Conservation (phyloP, 2,888 invertebrate species). For the Melinaea menophilus region DNA sequence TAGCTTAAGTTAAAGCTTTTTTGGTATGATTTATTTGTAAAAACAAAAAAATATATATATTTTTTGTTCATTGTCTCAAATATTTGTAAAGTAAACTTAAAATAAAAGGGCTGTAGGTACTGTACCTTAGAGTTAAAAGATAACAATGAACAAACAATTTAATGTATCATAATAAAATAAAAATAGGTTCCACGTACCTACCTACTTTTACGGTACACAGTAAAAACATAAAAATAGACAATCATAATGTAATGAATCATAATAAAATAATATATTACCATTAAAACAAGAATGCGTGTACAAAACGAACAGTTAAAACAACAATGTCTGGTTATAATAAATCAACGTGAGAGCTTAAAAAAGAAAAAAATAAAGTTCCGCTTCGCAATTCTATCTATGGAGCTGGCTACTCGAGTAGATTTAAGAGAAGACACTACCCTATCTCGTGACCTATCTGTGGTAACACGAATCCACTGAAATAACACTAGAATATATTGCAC, state of each 20-base stretch:
- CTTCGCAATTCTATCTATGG: constrained; percentile 35
- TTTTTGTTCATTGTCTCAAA: too few species aligned
- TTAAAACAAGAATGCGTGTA: constrained; percentile 28
- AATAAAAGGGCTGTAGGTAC: too few species aligned
- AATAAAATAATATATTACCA: neutral
- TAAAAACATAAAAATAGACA: too few species aligned
- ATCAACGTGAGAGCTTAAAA: constrained; percentile 48
- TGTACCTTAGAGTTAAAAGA: too few species aligned
- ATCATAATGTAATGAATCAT: neutral
- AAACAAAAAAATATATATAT: neutral
- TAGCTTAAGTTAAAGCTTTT: constrained; percentile 15
- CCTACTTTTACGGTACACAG: too few species aligned
- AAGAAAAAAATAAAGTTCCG: constrained; percentile 42
- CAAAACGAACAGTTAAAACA: constrained; percentile 35
- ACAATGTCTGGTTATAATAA: constrained; percentile 44
- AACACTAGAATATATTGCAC: constrained; percentile 24
- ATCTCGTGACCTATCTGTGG: constrained; percentile 43
- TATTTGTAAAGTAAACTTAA: too few species aligned
- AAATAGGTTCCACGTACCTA: too few species aligned
- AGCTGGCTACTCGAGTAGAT: constrained; percentile 49
- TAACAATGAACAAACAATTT: too few species aligned
- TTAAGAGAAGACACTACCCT: constrained; percentile 52
- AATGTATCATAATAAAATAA: too few species aligned
- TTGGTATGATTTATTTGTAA: constrained; percentile 22
- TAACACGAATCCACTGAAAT: constrained; percentile 25